phyloP scores from a whole-genome alignment of 2,888 invertebrate genomes.

The Callyntrura sp. region DNA sequence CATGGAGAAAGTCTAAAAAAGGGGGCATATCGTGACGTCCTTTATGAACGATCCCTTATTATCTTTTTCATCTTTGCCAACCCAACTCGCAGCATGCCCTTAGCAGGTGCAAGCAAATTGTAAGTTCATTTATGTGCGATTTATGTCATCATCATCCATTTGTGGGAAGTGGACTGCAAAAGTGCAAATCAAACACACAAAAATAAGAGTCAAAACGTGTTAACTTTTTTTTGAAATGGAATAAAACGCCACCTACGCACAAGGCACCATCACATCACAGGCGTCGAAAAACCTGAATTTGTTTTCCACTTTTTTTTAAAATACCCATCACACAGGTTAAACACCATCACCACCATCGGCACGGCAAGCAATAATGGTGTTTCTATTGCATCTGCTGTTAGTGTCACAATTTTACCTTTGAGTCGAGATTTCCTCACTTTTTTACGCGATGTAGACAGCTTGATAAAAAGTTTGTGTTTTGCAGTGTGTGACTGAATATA shows the following conservation, averaged over 20 bases:
- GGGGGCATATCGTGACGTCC: too few species aligned
- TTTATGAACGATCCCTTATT: too few species aligned
- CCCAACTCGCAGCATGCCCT: constrained; percentile 2
- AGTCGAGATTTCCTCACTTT: too few species aligned
- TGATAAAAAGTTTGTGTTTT: too few species aligned
- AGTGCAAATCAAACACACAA: background rate
- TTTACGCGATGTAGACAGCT: too few species aligned
- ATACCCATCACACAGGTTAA: background rate
- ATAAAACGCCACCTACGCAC: constrained; percentile 30
- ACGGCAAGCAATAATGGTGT: too few species aligned
- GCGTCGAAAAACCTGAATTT: background rate
- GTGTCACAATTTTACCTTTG: too few species aligned
- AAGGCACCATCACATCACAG: background rate
- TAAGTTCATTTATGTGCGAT: constrained; percentile 15
- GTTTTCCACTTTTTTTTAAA: background rate
- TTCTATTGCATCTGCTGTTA: too few species aligned
- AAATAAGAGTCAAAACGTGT: background rate
- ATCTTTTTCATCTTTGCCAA: background rate
- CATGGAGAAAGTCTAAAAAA: too few species aligned
- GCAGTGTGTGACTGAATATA: too few species aligned
- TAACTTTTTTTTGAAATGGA: background rate
- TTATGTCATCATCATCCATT: background rate
- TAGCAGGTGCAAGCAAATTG: constrained; percentile 15
- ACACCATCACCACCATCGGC: too few species aligned
- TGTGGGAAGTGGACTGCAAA: background rate